phyloP scores from a whole-genome alignment of 2,113 vertebrate species.

The Cranoglanis bouderius region DNA sequence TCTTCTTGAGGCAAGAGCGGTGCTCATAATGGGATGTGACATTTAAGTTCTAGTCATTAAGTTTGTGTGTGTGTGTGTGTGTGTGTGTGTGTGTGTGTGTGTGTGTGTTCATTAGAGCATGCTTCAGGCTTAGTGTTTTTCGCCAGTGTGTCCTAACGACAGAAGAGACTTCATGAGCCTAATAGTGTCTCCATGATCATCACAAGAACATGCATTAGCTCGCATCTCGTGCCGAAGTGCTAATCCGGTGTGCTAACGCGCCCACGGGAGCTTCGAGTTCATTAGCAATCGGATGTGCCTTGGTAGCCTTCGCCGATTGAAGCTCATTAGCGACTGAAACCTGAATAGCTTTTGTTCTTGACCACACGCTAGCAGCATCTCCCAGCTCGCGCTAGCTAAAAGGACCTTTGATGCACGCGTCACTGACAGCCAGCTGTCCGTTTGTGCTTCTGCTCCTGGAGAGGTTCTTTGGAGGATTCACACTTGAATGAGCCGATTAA shows the following conservation, averaged over 20 bases:
- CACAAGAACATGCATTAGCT: slow-evolving; percentile 14
- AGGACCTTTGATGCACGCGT: background rate
- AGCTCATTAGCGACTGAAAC: slow-evolving; percentile 28
- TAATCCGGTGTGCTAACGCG: slow-evolving; percentile 18
- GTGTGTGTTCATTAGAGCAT: slow-evolving; percentile 4
- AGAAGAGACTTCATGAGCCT: slow-evolving; percentile 1
- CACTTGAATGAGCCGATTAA: slow-evolving; percentile 18
- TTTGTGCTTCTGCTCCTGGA: background rate
- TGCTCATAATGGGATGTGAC: slow-evolving; percentile 42
- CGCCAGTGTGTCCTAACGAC: slow-evolving; percentile 6
- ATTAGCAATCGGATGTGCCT: background rate
- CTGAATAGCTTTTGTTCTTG: slow-evolving; percentile 20
- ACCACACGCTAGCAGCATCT: slow-evolving; percentile 21
- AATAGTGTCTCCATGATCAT: slow-evolving; percentile 21
- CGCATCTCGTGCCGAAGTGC: background rate
- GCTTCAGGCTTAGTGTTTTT: slow-evolving; percentile 12
- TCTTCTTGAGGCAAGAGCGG: background rate
- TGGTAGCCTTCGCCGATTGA: background rate
- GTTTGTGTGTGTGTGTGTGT: slow-evolving; percentile 11
- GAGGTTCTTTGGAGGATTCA: slow-evolving; percentile 13
- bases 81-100: slow-evolving; percentile 23
- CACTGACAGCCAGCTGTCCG: slow-evolving; percentile 14
- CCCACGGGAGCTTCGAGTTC: slow-evolving; percentile 13
- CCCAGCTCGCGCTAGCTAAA: background rate
- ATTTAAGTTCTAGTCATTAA: slow-evolving; percentile 44